These are phyloP conservation scores for Drosophila mulleri DNA, from an alignment of 2,888 invertebrate genomes.

Conservation along the genomic window DNA sequence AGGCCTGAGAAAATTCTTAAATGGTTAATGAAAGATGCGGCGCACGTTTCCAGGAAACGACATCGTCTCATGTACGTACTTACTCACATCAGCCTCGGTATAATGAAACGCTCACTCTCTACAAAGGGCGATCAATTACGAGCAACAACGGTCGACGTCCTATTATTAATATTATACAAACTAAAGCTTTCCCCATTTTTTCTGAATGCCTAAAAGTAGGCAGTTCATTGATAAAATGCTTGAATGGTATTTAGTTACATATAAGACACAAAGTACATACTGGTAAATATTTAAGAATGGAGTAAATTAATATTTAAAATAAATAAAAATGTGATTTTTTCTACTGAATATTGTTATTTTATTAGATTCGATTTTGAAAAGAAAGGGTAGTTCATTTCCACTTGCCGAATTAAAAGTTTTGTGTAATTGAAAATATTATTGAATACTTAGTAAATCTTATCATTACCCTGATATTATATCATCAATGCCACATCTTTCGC, in stretches of 20 bases:
- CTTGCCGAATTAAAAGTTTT: no score
- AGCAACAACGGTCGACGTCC: constrained; percentile 1
- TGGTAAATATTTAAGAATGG: neutral
- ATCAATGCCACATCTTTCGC: neutral
- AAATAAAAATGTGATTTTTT: neutral
- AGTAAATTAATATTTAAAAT: neutral
- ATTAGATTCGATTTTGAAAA: no score
- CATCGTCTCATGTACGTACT: constrained; percentile 37
- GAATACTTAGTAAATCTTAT: neutral
- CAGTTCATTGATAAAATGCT: neutral
- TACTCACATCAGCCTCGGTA: constrained; percentile 21
- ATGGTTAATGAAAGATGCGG: constrained; percentile 64
- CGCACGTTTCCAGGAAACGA: constrained; percentile 61
- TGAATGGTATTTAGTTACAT: no score
- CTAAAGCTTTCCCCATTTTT: constrained; percentile 7
- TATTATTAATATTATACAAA: constrained; percentile 2
- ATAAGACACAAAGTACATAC: neutral
- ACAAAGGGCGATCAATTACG: constrained; percentile 28
- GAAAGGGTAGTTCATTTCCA: no score
- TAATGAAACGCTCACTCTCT: constrained; percentile 26
- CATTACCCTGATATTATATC: neutral
- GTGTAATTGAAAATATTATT: no score
- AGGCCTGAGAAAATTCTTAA: constrained; percentile 70
- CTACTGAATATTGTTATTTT: no score
- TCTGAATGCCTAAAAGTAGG: constrained; percentile 32